A percentile compares a stretch with the other conserved stretches of the same genome.
Conservation (phyloP, 2,888 invertebrate species). For the Drosophila gaucha region DNA sequence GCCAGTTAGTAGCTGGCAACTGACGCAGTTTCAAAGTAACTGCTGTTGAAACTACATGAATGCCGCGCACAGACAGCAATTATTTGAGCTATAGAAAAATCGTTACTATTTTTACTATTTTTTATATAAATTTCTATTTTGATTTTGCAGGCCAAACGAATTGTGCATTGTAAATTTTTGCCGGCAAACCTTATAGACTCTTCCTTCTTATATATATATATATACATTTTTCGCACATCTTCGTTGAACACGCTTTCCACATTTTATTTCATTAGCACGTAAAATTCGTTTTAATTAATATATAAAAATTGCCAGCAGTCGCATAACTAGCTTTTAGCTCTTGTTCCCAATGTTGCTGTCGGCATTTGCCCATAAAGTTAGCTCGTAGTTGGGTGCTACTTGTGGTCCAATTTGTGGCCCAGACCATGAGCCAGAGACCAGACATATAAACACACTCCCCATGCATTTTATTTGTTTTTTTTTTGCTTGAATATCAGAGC, state of each 20-base stretch:
- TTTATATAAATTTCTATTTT: neutral
- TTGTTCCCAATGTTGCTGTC: neutral
- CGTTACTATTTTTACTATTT: neutral
- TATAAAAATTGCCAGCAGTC: slow-evolving; percentile 64
- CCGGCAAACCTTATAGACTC: neutral
- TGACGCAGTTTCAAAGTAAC: slow-evolving; percentile 45
- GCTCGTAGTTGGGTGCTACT: slow-evolving; percentile 44
- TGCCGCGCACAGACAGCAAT: neutral
- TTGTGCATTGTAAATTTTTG: neutral
- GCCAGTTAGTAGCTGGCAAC: neutral
- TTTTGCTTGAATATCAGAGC: slow-evolving; percentile 55
- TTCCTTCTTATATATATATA: neutral
- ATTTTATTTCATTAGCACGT: slow-evolving; percentile 75
- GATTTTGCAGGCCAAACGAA: neutral
- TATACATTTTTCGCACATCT: neutral
- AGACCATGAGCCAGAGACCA: slow-evolving; percentile 32
- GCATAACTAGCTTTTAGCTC: slow-evolving; percentile 13
- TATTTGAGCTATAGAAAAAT: slow-evolving; percentile 5
- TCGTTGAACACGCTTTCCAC: slow-evolving; percentile 37
- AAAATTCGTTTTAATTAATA: slow-evolving; percentile 76
- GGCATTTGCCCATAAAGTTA: slow-evolving; percentile 41
- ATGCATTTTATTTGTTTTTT: slow-evolving; percentile 65
- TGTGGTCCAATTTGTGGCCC: slow-evolving; percentile 64
- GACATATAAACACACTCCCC: slow-evolving; percentile 41
- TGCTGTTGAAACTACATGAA: slow-evolving; percentile 26